Conservation (phyloP, 2,888 invertebrate genomes). For the Cerastoderma edule region DNA sequence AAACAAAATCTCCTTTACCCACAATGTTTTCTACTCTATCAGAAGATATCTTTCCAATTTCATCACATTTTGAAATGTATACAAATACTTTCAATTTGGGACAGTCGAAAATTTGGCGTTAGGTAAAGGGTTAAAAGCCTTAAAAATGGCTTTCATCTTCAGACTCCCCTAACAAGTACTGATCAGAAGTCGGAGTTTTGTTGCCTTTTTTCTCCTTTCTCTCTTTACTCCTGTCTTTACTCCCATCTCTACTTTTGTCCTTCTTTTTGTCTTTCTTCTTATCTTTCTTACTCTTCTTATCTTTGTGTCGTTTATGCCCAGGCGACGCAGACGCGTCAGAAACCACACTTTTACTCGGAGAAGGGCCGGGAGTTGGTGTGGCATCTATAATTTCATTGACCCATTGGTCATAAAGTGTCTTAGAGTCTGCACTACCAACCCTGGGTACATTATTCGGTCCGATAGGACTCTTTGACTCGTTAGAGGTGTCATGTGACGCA, state of each 20-base stretch:
- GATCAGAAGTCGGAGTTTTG: conserved; percentile 52
- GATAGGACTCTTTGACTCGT: conserved; percentile 2
- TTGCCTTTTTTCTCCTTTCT: conserved; percentile 34
- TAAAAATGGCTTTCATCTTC: conserved; percentile 42
- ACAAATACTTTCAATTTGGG: too few species aligned
- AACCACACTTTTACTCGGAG: conserved; percentile 42
- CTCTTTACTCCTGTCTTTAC: conserved; percentile 36
- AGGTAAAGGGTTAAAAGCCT: too few species aligned
- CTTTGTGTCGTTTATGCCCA: conserved; percentile 35
- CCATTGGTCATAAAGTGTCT: conserved; percentile 58
- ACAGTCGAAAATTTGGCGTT: too few species aligned
- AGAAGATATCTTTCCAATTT: too few species aligned
- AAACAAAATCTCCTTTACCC: too few species aligned
- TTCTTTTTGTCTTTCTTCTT: conserved; percentile 46
- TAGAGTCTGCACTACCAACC: conserved; percentile 53
- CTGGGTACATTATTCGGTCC: conserved; percentile 23
- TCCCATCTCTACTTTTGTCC: conserved; percentile 25
- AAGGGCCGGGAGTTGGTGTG: conserved; percentile 37
- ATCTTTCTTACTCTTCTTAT: conserved; percentile 48
- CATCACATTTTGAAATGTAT: too few species aligned
- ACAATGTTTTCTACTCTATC: too few species aligned
- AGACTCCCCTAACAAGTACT: conserved; percentile 44
- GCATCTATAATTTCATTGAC: conserved; percentile 54
- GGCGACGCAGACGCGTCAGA: conserved; percentile 22
- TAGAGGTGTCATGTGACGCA: conserved; percentile 35